A percentile compares a stretch with the other conserved stretches of the same genome.
Evolutionary conservation across 2,113 vertebrate genomes (phyloP).

Genomic region (Paralichthys olivaceus): DNA sequence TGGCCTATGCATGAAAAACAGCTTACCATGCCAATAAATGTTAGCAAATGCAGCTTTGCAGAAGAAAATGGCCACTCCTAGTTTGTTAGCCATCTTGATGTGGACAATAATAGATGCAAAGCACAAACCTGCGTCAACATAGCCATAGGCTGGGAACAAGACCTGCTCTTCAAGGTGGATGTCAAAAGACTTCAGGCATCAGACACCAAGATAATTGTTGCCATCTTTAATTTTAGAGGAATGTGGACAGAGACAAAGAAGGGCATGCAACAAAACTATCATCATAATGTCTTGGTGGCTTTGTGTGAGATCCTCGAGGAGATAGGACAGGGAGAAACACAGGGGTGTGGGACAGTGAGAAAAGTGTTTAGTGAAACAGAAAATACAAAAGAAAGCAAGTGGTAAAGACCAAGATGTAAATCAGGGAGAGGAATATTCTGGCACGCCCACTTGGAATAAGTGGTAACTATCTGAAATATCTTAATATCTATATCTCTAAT

Average conservation of each 20-base stretch:
- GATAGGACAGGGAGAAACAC: slow-evolving; percentile 37
- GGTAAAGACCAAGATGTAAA: slow-evolving; percentile 7
- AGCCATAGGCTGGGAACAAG: slow-evolving; percentile 46
- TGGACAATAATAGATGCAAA: slow-evolving; percentile 56
- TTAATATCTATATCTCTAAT: background rate
- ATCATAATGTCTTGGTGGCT: slow-evolving; percentile 72
- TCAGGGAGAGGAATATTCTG: background rate
- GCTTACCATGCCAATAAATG: slow-evolving; percentile 56
- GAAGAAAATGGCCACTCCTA: slow-evolving; percentile 28
- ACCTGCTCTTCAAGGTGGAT: slow-evolving; percentile 66
- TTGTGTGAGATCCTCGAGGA: slow-evolving; percentile 69
- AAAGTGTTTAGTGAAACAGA: slow-evolving; percentile 10
- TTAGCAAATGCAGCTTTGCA: slow-evolving; percentile 20
- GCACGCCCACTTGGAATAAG: background rate
- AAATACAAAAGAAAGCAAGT: background rate
- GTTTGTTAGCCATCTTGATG: slow-evolving; percentile 43
- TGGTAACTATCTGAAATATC: slow-evolving; percentile 2
- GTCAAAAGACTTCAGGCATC: slow-evolving; percentile 68
- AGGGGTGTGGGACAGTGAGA: slow-evolving; percentile 13
- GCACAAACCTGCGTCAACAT: slow-evolving; percentile 15
- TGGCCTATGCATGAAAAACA: slow-evolving; percentile 42
- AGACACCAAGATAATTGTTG: slow-evolving; percentile 66
- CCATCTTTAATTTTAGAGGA: slow-evolving; percentile 73
- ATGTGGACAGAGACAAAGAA: slow-evolving; percentile 74
- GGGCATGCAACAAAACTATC: slow-evolving; percentile 69